Conservation (phyloP, 2,797 vertebrate species). For the Coregonus suidteri region DNA sequence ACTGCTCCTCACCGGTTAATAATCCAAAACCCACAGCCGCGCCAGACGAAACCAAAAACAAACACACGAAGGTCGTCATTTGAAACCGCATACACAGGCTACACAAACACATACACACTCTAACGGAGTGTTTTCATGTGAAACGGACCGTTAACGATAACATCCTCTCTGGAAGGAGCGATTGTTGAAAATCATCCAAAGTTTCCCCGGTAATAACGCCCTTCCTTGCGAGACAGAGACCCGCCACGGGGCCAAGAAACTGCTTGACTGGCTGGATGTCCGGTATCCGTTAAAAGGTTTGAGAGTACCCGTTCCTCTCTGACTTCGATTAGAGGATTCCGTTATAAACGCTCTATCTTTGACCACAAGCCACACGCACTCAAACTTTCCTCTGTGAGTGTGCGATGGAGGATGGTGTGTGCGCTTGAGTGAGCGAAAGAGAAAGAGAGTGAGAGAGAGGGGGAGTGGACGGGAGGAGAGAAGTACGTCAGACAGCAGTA, state of each 20-base stretch:
- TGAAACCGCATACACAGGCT: neutral
- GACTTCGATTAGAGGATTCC: neutral
- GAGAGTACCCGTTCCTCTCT: neutral
- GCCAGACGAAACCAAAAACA: neutral
- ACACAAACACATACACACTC: constrained; percentile 3
- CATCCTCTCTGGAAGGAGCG: neutral
- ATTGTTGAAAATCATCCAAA: constrained; percentile 6
- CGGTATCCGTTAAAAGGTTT: no score
- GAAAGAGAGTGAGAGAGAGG: neutral
- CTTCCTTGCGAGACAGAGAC: neutral
- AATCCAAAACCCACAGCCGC: neutral
- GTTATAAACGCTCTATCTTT: neutral
- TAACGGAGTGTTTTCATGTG: neutral
- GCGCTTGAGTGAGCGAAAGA: neutral
- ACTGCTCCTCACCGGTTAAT: neutral
- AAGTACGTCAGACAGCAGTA: neutral
- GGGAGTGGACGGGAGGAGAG: neutral
- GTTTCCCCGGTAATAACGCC: neutral
- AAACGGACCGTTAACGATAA: neutral
- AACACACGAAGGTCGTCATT: neutral
- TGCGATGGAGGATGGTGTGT: neutral
- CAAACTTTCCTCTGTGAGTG: constrained; percentile 1
- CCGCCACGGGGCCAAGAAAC: neutral
- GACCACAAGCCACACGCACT: neutral
- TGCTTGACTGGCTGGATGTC: neutral